Conservation (phyloP, 2,113 vertebrate species). For the Salvelinus namaycush region DNA sequence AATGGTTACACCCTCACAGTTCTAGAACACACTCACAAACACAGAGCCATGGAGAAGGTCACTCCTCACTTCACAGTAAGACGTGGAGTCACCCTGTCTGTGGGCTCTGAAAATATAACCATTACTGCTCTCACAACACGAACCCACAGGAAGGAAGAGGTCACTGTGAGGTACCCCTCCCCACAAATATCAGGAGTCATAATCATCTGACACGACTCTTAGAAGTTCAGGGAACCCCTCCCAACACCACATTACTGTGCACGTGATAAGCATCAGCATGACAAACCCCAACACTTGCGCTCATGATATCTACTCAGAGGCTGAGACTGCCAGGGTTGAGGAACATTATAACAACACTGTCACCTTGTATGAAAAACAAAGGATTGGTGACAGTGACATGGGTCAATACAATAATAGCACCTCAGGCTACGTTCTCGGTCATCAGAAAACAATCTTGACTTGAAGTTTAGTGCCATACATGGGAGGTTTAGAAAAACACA, state of each 20-base stretch:
- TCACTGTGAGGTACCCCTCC: conserved; percentile 44
- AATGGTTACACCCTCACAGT: conserved; percentile 69
- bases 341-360: background rate
- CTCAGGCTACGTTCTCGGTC: too few species aligned
- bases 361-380: background rate
- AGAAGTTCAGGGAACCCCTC: background rate
- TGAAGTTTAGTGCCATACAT: too few species aligned
- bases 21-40: conserved; percentile 36
- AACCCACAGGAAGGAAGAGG: conserved; percentile 50
- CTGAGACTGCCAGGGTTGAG: too few species aligned
- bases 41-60: conserved; percentile 3
- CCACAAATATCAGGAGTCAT: background rate
- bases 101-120: conserved; percentile 42
- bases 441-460: too few species aligned
- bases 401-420: too few species aligned
- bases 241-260: background rate
- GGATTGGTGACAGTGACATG: background rate
- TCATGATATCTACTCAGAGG: background rate
- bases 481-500: background rate
- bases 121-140: conserved; percentile 55
- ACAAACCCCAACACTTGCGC: background rate
- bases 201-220: background rate
- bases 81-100: conserved; percentile 49
- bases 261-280: background rate
- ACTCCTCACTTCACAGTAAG: conserved; percentile 9